Base-by-base conservation (phyloP, 1,140 invertebrate species). In the Drosophila mauritiana region DNA sequence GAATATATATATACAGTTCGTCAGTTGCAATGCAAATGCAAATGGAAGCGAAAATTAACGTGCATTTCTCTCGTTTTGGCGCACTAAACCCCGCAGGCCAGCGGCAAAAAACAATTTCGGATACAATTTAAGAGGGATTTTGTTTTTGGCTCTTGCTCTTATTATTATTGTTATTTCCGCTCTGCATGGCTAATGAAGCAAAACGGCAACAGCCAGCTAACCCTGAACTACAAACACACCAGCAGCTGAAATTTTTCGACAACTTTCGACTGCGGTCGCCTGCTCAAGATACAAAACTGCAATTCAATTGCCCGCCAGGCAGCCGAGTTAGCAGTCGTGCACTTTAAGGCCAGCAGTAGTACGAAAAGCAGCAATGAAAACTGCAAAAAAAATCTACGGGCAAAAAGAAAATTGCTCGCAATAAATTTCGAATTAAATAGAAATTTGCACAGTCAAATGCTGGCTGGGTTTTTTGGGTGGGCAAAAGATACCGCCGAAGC, bases 401-500 rank as follows among this genome's bases (percentile, higher is more conserved):
- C 48, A 63, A 52, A 56, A 70, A 20, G 2, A 57, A 83, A 89
- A 89, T 84, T 74, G 84, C 77, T 57, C 51, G 84, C 77, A 89
- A 89, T 89, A 89, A 89, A 89, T 89, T 89, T 89, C 80, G 64
- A 89, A 89, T 89, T 89, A 89, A 89, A 89, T 90, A 84, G 73
- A 84, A 89, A 89, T 89, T 89, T 89, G 68, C 85, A 73, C 46
- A 74, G 36, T 68, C 78, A 77, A 81, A 72, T 64, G 78, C 80
- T 73, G 78, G 37, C 4, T 43, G 25, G 36, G 31, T 40, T 10
- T 22, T 22, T 42, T 10, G 55, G 6, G 12, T 5, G 34, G 5
- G 52, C 34, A 15, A 57, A 15, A 57, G 43, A 72, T 45, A 58
- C 42, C 42, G 49, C 42, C 42, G 49, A 13, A 45, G 27, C 54